phyloP scores from a whole-genome alignment of 92 coral and sea anemone genomes.

The Muricea muricata region DNA sequence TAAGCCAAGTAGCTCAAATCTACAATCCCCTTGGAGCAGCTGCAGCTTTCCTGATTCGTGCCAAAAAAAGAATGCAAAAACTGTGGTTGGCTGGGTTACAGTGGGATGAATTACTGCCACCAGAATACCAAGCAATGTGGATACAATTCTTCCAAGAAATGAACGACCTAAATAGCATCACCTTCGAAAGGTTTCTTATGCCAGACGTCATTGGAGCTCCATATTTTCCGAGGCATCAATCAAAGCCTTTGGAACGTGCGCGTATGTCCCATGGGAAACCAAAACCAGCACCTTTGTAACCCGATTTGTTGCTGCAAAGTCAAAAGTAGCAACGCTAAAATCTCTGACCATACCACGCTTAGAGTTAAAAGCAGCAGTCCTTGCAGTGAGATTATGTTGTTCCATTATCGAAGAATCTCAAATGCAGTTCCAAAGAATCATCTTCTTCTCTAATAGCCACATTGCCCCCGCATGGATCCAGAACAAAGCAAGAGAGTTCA shows the following conservation, averaged over 20 bases:
- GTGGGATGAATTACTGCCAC: conserved; percentile 39
- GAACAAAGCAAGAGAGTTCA: too few relatives aligned
- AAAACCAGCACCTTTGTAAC: not conserved
- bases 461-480: conserved; percentile 20
- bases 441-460: conserved; percentile 15
- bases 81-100: conserved; percentile 47
- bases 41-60: conserved; percentile 48
- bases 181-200: conserved; percentile 48
- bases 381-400: too few relatives aligned
- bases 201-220: conserved; percentile 44
- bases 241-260: conserved; percentile 54
- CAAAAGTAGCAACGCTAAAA: conserved; percentile 18
- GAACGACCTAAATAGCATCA: conserved; percentile 38
- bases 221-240: conserved; percentile 50
- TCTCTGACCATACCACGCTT: conserved; percentile 9
- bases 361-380: too few relatives aligned
- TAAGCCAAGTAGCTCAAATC: conserved; percentile 47
- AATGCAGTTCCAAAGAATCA: not conserved
- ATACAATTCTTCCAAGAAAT: conserved; percentile 50
- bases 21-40: conserved; percentile 44
- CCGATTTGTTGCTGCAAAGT: conserved; percentile 27
- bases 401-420: conserved; percentile 16
- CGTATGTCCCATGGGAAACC: conserved; percentile 26
- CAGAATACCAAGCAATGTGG: not conserved
- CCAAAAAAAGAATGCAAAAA: conserved; percentile 49